Conservation (phyloP, 2,888 invertebrate species). For the Eupelmus urozonus region DNA sequence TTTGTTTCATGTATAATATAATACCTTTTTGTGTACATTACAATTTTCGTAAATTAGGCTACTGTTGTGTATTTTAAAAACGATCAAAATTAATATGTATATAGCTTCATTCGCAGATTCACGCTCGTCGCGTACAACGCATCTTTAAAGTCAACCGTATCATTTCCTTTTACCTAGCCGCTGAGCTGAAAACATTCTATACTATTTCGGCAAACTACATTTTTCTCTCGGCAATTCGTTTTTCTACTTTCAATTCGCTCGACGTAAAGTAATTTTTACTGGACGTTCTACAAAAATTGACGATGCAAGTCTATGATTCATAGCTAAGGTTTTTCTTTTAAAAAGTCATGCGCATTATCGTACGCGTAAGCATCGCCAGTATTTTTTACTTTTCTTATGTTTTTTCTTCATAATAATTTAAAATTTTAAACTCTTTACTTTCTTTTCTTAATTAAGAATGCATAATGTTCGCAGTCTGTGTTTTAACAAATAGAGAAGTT, state of each 20-base stretch:
- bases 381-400: constrained; percentile 43
- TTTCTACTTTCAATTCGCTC: constrained; percentile 29
- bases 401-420: constrained; percentile 24
- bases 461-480: constrained; percentile 31
- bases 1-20: constrained; percentile 56
- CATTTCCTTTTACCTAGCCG: constrained; percentile 15
- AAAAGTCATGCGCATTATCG: constrained; percentile 34
- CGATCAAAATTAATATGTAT: constrained; percentile 47
- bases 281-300: constrained; percentile 55
- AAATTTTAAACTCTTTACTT: constrained; percentile 45
- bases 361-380: constrained; percentile 48
- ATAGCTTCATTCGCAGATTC: constrained; percentile 40
- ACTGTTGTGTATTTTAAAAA: constrained; percentile 50
- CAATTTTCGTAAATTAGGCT: constrained; percentile 53
- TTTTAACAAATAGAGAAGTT: constrained; percentile 23
- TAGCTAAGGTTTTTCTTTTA: constrained; percentile 34
- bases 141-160: constrained; percentile 38
- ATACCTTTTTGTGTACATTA: constrained; percentile 58
- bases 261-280: constrained; percentile 36
- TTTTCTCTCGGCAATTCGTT: constrained; percentile 19
- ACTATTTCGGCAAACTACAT: constrained; percentile 37
- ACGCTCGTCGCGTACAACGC: constrained; percentile 38
- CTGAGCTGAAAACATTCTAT: constrained; percentile 21
- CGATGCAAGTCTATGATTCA: constrained; percentile 50
- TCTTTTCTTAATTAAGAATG: constrained; percentile 30